Percentiles rank a stretch among this genome's conserved stretches.
Evolutionary conservation across 2,888 invertebrate genomes (phyloP).

Genomic region (Marronus borbonicus): DNA sequence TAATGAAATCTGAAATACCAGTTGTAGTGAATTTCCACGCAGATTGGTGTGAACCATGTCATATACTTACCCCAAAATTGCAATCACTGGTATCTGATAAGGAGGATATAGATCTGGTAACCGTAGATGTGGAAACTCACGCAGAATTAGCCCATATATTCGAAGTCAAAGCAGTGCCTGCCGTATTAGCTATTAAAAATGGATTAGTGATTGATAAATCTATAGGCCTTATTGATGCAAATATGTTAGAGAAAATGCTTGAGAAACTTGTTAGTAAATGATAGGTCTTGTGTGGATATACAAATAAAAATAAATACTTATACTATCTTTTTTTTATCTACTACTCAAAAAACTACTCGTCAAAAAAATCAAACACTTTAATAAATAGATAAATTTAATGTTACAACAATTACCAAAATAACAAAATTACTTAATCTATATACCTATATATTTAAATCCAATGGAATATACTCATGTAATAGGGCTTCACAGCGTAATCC

Average conservation of each 20-base stretch:
- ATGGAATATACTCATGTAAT: neutral
- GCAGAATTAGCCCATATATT: conserved; percentile 87
- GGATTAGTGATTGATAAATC: conserved; percentile 90
- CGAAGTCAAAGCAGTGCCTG: conserved; percentile 88
- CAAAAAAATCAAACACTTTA: neutral
- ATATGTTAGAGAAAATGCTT: conserved; percentile 86
- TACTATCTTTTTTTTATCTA: no score
- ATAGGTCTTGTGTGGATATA: neutral
- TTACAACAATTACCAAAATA: neutral
- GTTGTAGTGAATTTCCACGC: conserved; percentile 95
- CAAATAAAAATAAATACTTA: no score
- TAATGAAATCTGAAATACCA: conserved; percentile 87
- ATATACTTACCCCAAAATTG: conserved; percentile 88
- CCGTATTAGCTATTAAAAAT: conserved; percentile 85
- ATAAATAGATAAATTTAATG: neutral
- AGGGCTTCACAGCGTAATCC: neutral
- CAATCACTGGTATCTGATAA: conserved; percentile 83
- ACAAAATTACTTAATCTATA: neutral
- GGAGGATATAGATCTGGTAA: conserved; percentile 82
- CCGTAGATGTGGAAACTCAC: conserved; percentile 87
- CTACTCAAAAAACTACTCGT: no score
- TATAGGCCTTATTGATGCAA: conserved; percentile 87
- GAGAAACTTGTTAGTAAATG: conserved; percentile 72
- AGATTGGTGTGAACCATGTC: conserved; percentile 93
- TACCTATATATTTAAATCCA: neutral